Base-by-base conservation (phyloP, 2,888 invertebrate species). In the Eretmocerus hayati region DNA sequence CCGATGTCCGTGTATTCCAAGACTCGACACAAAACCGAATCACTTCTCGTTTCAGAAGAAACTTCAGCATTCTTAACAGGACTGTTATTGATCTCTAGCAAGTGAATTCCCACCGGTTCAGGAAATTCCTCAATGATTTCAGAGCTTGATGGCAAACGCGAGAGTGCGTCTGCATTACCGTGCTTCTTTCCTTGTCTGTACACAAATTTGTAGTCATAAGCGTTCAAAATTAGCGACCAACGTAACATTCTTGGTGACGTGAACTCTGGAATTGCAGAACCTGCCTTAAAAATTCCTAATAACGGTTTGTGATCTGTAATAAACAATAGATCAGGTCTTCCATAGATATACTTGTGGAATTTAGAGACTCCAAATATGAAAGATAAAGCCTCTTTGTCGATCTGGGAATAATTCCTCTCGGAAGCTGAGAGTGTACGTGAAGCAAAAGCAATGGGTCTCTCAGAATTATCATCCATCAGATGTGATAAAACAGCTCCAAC, bases 281-380 rank as follows among this genome's bases (percentile, higher is more conserved):
- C 38, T 4, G 42, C 36, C 20, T 44, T 50, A 23, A 57, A 53
- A 21, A 57, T 48, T 9, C 23, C 32, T 35, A 30, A 5, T 9
- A 57, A 32, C 9, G 52, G 54, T 21, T 46, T 43, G 32, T 56
- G 50, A 46, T 57, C 52, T 19, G 54, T 56, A 19, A 47, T 40
- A 33, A 56, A 26, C 11, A 16, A 41, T 31, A 56, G 51, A 22
- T 53, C 19, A n/a, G n/a, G n/a, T 13, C 36, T 42, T 13, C 50
- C 53, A 39, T 43, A 52, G 11, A 42, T 18, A 35, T 15, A 35
- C 9, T 4, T 15, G 18, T 15, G 18, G 3, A 35, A 35, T 15
- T 35, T 6, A 4, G 16, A 15, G 18, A 35, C 15, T 35, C 35
- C 16, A 9, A 37, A 37, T 21, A 20, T 15, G 8, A 20, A n/a